Evolutionary conservation across 2,113 vertebrate species (phyloP).

Genomic region (Myotis brandtii): DNA sequence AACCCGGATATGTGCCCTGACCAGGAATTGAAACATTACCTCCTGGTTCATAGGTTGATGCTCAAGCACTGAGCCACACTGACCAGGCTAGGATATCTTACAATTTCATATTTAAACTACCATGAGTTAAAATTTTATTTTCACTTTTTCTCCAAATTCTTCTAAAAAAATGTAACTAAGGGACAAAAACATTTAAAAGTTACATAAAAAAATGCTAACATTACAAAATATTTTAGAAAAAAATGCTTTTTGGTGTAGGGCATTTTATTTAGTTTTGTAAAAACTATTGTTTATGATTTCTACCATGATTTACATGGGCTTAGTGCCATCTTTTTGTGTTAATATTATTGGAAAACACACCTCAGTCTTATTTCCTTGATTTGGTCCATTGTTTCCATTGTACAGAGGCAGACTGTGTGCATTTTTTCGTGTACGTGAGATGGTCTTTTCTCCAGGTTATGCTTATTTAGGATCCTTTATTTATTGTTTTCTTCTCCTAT

Average conservation of each 20-base stretch:
- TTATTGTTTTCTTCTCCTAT: background rate
- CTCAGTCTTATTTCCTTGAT: background rate
- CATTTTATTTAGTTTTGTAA: background rate
- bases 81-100: background rate
- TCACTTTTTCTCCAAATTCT: background rate
- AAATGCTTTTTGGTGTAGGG: background rate
- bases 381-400: background rate
- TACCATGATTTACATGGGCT: background rate
- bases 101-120: constrained; percentile 4
- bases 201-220: background rate
- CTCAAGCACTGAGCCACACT: too few relatives aligned
- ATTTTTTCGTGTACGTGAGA: background rate
- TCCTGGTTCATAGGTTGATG: too few relatives aligned
- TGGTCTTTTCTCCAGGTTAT: background rate
- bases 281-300: background rate
- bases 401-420: background rate
- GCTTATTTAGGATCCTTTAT: background rate
- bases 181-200: background rate
- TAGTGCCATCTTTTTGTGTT: background rate
- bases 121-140: background rate
- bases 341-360: background rate
- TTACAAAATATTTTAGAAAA: background rate
- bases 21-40: too few relatives aligned
- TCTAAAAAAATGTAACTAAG: background rate
- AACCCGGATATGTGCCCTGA: too few relatives aligned